Conservation (phyloP, 2,888 invertebrate species). For the Catocala fraxini region DNA sequence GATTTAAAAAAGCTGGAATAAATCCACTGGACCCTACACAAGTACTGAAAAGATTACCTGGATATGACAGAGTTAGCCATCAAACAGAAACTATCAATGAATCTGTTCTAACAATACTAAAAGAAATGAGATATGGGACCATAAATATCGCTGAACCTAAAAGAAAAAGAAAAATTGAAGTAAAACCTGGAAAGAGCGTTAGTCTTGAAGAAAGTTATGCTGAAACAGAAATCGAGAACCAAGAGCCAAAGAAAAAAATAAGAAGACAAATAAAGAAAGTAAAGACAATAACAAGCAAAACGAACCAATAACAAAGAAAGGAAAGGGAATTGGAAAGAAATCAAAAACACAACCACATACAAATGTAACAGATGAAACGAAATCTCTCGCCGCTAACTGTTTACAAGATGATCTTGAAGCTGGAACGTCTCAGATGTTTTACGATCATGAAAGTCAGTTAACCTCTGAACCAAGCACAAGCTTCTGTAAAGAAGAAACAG, state of each 20-base stretch:
- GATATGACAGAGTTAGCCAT: conserved; percentile 27
- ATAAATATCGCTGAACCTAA: conserved; percentile 26
- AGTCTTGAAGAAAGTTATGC: conserved; percentile 32
- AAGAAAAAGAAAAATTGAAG: conserved; percentile 32
- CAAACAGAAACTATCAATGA: conserved; percentile 27
- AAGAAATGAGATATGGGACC: conserved; percentile 24
- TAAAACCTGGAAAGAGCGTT: conserved; percentile 29
- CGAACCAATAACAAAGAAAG: too few species aligned
- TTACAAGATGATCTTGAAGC: too few species aligned
- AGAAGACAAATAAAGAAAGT: too few species aligned
- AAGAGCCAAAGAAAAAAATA: conserved; percentile 24
- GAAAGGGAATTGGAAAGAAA: too few species aligned
- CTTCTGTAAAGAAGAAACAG: too few species aligned
- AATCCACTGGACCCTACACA: conserved; percentile 23
- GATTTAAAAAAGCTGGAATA: conserved; percentile 43
- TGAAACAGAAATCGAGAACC: conserved; percentile 28
- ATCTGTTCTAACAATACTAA: conserved; percentile 26
- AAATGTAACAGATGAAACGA: too few species aligned
- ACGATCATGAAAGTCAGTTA: too few species aligned
- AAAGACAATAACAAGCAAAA: too few species aligned
- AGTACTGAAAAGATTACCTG: conserved; percentile 29
- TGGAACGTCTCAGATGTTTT: too few species aligned
- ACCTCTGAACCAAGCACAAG: too few species aligned
- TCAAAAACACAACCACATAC: too few species aligned
- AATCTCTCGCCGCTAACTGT: too few species aligned